A percentile compares a stretch with the other conserved stretches of the same genome.
These are phyloP conservation scores for Petrocephalus sullivani DNA, from an alignment of 2,797 vertebrate species.

Conservation along the genomic window DNA sequence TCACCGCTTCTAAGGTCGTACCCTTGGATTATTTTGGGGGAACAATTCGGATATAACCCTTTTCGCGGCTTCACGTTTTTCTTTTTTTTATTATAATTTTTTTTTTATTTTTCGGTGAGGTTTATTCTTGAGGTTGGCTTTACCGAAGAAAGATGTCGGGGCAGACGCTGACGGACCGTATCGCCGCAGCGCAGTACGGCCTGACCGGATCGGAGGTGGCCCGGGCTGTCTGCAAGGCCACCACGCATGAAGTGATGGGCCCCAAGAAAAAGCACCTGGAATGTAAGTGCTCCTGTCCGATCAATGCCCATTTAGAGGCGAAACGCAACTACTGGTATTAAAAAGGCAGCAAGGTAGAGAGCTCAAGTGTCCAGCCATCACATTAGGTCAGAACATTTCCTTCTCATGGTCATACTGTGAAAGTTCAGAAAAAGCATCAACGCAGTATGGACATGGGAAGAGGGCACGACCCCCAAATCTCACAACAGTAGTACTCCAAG, in stretches of 20 bases:
- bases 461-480: neutral
- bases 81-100: constrained; percentile 16
- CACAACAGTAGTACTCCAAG: neutral
- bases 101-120: constrained; percentile 31
- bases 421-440: neutral
- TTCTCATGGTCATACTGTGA: neutral
- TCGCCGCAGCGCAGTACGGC: constrained; percentile 98
- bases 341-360: neutral
- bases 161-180: constrained; percentile 98
- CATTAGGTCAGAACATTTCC: neutral
- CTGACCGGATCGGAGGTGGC: constrained; percentile 98
- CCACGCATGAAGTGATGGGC: constrained; percentile 99
- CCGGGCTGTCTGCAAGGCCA: constrained; percentile 97
- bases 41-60: constrained; percentile 17
- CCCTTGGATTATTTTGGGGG: constrained; percentile 28
- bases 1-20: constrained; percentile 49
- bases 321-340: neutral
- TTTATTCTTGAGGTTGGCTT: constrained; percentile 47
- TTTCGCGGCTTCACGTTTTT: neutral
- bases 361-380: too few species aligned
- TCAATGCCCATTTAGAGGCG: neutral
- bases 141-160: constrained; percentile 89
- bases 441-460: neutral
- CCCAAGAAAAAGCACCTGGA: constrained; percentile 99
- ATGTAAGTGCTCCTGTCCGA: constrained; percentile 72